Evolutionary conservation across 2,888 invertebrate genomes (phyloP).

Genomic region (Iselma pallidipennis): DNA sequence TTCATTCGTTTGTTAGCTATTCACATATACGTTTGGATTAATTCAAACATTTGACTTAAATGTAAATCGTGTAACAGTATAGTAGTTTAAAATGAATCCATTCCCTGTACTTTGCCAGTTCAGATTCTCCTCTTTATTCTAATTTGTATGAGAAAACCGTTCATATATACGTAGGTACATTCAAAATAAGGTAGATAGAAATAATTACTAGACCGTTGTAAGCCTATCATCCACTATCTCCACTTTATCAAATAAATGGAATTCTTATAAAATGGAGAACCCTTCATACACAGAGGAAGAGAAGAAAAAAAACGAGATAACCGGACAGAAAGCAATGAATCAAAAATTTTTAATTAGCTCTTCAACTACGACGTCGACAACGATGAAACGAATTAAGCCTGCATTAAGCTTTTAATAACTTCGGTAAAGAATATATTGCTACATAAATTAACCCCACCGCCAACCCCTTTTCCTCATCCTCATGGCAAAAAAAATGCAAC

Average conservation of each 20-base stretch:
- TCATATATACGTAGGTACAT: too few relatives aligned
- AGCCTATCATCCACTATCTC: not conserved
- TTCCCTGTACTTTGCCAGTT: not conserved
- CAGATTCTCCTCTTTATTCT: not conserved
- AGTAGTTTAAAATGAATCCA: not conserved
- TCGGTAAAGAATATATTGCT: constrained; percentile 9
- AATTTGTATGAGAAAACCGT: not conserved
- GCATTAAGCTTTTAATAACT: constrained; percentile 20
- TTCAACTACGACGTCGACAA: not conserved
- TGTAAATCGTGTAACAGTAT: not conserved
- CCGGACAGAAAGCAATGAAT: not conserved
- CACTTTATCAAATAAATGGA: not conserved
- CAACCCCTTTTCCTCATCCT: not conserved
- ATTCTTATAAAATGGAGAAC: not conserved
- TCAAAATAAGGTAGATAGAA: not conserved
- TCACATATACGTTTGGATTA: too few relatives aligned
- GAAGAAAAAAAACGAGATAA: not conserved
- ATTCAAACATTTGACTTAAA: not conserved
- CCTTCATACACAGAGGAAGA: not conserved
- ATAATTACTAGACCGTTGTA: too few relatives aligned
- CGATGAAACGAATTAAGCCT: not conserved
- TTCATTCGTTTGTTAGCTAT: not conserved
- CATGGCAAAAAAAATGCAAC: not conserved
- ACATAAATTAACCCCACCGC: not conserved
- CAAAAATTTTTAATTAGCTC: not conserved